Base-by-base conservation (phyloP, 37 sponge, comb jelly and placozoan genomes). In the Axinella damicornis region DNA sequence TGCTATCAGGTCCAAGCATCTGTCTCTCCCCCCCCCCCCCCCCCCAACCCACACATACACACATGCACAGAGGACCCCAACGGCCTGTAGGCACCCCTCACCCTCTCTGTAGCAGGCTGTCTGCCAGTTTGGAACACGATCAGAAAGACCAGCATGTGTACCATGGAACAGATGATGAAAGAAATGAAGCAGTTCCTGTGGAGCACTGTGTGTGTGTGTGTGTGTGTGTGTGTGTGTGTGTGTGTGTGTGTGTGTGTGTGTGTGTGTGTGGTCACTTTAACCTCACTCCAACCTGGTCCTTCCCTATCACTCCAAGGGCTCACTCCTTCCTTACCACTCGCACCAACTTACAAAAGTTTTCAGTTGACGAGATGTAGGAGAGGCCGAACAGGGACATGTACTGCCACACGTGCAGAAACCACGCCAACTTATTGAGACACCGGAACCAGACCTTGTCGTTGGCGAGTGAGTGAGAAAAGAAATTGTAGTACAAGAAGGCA, bases 131-230 rank as follows among this genome's bases (percentile, higher is more conserved):
- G 69, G 77, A 82, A 88, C 52, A 88, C 61, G 24, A 77, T 17
- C 40, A 77, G 62, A 55, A 82, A 82, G 13, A 69, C 17, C 20
- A 88, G 25, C 89, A 88, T 88, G 77, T 88, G 89, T 1, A 65
- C 20, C 22, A 88, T 76, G 32, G 89, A 81, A 59, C 69, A 77
- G 16, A 65, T 63, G 1, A 82, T 60, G 61, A 88, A 88, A 4
- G 32, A 28, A 16, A 88, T 82, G 70, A 88, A 88, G 18, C 70
- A 75, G 54, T 88, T 88, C 22, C 83, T 66, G 53, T 88, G 89
- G 35, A 88, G 21, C 11, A 62, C 89, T 88, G 77, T 46, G 46
- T 46, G 46, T 46, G 46, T 46, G 46, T 46, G 46, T 46, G 46
- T 46, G 46, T 46, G 46, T 46, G 46, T 46, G 46, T 46, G 46